A percentile compares a stretch with the other conserved stretches of the same genome.
These are phyloP conservation scores for Falcaria lacertinaria DNA, from an alignment of 2,888 invertebrate species.

Conservation along the genomic window DNA sequence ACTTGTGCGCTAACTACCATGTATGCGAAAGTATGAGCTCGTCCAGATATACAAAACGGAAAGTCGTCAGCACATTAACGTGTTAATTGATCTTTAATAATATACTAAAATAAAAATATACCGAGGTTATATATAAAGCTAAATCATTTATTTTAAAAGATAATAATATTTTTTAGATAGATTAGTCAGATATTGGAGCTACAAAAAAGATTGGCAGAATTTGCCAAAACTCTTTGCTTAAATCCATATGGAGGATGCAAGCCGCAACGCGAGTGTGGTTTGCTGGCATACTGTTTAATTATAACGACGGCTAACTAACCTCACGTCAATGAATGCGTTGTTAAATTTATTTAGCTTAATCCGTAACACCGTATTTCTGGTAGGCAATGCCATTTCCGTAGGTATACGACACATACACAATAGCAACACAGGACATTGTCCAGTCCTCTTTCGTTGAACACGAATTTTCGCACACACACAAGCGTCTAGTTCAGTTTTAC, in stretches of 20 bases:
- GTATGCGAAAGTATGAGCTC: no score
- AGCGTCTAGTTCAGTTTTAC: conserved; percentile 62
- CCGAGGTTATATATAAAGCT: no score
- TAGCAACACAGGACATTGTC: conserved; percentile 65
- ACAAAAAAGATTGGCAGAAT: no score
- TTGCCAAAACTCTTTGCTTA: not conserved
- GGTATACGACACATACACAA: conserved; percentile 59
- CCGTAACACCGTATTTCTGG: conserved; percentile 37
- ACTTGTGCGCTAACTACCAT: not conserved
- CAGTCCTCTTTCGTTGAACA: conserved; percentile 63
- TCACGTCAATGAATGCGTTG: conserved; percentile 23
- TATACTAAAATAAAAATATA: no score
- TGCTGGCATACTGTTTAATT: conserved; percentile 44
- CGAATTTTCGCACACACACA: conserved; percentile 73
- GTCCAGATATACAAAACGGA: no score
- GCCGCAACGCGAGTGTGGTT: conserved; percentile 19
- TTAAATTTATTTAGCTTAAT: conserved; percentile 68
- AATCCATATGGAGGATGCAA: not conserved
- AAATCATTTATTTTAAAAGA: no score
- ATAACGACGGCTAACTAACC: conserved; percentile 45
- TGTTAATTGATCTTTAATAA: no score
- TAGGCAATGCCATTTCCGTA: conserved; percentile 49
- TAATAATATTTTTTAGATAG: no score
- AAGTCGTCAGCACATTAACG: no score
- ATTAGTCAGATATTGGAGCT: no score